Evolutionary conservation across 2,113 vertebrate species (phyloP).

Genomic region (Trachemys scripta): DNA sequence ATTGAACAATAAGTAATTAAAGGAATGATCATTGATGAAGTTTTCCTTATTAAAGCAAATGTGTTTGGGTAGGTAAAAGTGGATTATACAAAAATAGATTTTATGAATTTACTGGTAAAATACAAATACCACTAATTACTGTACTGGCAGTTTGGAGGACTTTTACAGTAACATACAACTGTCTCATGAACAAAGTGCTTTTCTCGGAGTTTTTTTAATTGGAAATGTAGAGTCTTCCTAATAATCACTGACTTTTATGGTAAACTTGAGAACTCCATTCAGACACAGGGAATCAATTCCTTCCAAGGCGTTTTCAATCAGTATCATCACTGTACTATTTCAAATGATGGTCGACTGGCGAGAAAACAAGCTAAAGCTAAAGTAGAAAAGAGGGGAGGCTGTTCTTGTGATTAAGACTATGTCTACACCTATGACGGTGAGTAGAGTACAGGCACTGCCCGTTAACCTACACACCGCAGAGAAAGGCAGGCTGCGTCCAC

Average conservation of each 20-base stretch:
- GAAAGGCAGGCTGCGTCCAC: background rate
- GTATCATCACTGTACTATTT: background rate
- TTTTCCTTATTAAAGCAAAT: no score
- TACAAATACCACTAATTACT: background rate
- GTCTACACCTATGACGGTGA: background rate
- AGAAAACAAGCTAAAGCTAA: background rate
- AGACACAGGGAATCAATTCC: background rate
- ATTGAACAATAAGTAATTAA: background rate
- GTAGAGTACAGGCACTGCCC: background rate
- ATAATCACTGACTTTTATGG: conserved; percentile 25
- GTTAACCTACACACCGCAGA: background rate
- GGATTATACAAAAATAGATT: background rate
- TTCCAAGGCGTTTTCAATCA: background rate
- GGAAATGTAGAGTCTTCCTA: background rate
- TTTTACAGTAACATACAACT: conserved; percentile 29
- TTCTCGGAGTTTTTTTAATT: conserved; percentile 33
- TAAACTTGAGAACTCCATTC: conserved; percentile 19
- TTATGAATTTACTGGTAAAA: background rate
- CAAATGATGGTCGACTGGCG: background rate
- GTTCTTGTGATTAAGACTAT: background rate
- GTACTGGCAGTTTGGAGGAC: background rate
- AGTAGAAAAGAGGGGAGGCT: background rate
- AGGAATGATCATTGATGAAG: background rate
- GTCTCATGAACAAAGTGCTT: background rate
- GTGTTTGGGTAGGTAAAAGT: background rate